These are phyloP conservation scores for Oedothorax gibbosus DNA, from an alignment of 1,140 invertebrate species.

Conservation along the genomic window DNA sequence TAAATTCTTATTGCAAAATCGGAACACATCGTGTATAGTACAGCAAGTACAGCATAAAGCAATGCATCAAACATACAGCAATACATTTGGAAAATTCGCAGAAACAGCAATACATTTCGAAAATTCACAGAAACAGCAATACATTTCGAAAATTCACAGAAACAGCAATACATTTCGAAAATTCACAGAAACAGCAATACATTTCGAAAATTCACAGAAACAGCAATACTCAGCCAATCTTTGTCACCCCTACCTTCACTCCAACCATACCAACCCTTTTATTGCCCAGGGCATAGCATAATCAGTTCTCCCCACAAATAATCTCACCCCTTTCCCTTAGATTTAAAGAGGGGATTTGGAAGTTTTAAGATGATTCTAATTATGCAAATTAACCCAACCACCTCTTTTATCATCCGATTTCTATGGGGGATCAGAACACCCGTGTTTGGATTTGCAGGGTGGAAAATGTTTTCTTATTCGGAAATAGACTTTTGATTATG, in stretches of 20 bases:
- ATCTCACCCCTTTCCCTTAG: not conserved
- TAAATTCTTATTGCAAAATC: no score
- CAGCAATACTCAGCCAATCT: not conserved
- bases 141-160: no score
- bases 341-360: not conserved
- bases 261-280: not conserved
- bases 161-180: no score
- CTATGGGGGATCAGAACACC: constrained; percentile 2
- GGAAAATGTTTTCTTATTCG: constrained; percentile 49
- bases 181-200: no score
- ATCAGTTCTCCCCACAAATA: not conserved
- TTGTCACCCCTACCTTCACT: not conserved
- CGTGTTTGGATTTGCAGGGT: constrained; percentile 43
- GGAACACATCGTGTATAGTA: no score
- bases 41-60: no score
- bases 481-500: no score
- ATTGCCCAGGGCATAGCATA: not conserved
- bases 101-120: no score
- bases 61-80: no score
- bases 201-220: no score
- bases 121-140: no score
- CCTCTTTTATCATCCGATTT: constrained; percentile 10
- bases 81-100: no score
- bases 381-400: constrained; percentile 42
- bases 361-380: constrained; percentile 20